Conservation (phyloP, 2,888 invertebrate genomes). For the Nephrotoma guestfalica region DNA sequence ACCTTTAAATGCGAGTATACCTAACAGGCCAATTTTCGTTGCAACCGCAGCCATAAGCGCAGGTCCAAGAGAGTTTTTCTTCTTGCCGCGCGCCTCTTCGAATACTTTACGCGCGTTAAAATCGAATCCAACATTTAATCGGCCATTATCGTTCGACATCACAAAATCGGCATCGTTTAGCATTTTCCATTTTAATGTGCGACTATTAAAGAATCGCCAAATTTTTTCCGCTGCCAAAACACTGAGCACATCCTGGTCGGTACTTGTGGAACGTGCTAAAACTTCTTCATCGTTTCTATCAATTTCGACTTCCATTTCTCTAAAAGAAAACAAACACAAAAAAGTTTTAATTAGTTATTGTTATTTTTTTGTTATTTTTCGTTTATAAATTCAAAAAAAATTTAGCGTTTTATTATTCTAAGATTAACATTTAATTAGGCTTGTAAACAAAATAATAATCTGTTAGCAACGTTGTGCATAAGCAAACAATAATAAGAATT, state of each 20-base stretch:
- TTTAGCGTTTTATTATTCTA: too few relatives aligned
- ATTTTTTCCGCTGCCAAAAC: constrained; percentile 57
- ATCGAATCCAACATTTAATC: constrained; percentile 45
- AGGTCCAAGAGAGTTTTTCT: constrained; percentile 52
- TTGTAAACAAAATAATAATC: too few relatives aligned
- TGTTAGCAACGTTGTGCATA: too few relatives aligned
- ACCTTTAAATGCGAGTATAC: constrained; percentile 66
- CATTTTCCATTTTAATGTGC: constrained; percentile 63
- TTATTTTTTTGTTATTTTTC: too few relatives aligned
- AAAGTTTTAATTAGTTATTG: background rate
- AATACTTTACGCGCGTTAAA: constrained; percentile 43
- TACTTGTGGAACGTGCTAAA: constrained; percentile 32
- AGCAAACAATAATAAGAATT: too few relatives aligned
- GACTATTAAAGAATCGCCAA: constrained; percentile 58
- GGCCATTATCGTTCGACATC: constrained; percentile 50
- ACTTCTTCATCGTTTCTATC: constrained; percentile 43
- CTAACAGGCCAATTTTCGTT: constrained; percentile 67
- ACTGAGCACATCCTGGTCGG: constrained; percentile 45
- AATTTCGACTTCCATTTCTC: constrained; percentile 25
- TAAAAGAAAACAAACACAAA: constrained; percentile 10
- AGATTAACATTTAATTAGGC: too few relatives aligned
- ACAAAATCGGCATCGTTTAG: constrained; percentile 66
- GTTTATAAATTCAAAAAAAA: too few relatives aligned
- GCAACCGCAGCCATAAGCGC: constrained; percentile 54
- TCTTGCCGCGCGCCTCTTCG: constrained; percentile 54